These are phyloP conservation scores for Idaea biselata DNA, from an alignment of 2,888 invertebrate genomes.

Conservation along the genomic window DNA sequence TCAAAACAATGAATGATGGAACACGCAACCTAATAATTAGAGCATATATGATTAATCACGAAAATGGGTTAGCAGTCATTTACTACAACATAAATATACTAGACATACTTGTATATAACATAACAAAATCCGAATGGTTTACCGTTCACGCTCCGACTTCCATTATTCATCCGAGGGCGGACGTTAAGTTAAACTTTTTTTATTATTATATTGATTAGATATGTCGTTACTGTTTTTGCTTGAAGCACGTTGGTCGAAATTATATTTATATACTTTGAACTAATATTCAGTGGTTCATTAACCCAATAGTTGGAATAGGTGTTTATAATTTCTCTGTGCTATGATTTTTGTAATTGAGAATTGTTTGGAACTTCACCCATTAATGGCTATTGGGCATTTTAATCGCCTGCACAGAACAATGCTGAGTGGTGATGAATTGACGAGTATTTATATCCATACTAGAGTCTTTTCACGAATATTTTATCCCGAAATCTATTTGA, in stretches of 20 bases:
- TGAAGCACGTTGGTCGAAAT: background rate
- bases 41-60: conserved; percentile 49
- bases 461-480: background rate
- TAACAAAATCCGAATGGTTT: conserved; percentile 11
- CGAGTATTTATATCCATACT: background rate
- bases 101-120: conserved; percentile 3
- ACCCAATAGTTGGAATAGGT: background rate
- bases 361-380: background rate
- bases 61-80: conserved; percentile 28
- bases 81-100: conserved; percentile 29
- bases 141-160: conserved; percentile 60
- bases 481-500: conserved; percentile 27
- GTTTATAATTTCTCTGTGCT: no score
- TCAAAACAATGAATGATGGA: conserved; percentile 57
- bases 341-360: background rate
- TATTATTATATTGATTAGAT: background rate
- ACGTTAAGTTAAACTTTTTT: background rate
- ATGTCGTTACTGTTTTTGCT: background rate
- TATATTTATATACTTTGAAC: background rate
- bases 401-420: background rate
- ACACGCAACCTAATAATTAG: conserved; percentile 69
- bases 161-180: conserved; percentile 75
- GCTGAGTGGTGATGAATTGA: background rate
- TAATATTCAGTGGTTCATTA: background rate
- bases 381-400: background rate